Percentiles rank a stretch among this genome's conserved stretches.
Conservation (phyloP, 2,797 vertebrate genomes). For the Hemitrygon akajei region DNA sequence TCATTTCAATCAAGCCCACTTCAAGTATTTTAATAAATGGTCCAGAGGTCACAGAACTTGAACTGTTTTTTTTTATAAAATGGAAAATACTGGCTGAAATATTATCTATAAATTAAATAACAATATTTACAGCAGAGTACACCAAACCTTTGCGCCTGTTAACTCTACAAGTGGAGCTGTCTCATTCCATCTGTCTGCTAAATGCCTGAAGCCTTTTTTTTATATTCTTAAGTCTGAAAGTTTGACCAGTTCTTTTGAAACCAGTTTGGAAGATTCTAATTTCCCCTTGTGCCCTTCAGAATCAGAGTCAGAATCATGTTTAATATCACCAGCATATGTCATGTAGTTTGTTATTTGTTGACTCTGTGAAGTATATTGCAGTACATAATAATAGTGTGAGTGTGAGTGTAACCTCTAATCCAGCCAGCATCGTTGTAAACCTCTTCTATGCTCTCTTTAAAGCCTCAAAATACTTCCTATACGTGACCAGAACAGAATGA, state of each 20-base stretch:
- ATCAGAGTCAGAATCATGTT: too few species aligned
- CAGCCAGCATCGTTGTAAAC: too few species aligned
- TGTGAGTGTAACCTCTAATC: too few species aligned
- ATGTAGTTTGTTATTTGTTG: too few species aligned
- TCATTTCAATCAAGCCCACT: too few species aligned
- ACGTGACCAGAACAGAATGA: too few species aligned
- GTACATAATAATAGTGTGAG: too few species aligned
- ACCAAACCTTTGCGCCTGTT: not conserved
- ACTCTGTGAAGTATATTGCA: too few species aligned
- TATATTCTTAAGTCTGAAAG: not conserved
- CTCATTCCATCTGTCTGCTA: not conserved
- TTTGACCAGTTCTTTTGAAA: not conserved
- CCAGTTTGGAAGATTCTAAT: not conserved
- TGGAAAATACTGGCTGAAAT: not conserved
- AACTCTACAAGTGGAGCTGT: not conserved
- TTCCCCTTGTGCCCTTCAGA: not conserved
- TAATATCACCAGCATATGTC: too few species aligned
- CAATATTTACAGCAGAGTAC: not conserved
- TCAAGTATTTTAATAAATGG: not conserved
- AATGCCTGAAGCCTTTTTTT: not conserved
- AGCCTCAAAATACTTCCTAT: too few species aligned
- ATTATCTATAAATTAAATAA: not conserved
- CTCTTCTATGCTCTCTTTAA: too few species aligned
- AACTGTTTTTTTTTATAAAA: not conserved
- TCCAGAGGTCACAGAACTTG: not conserved